phyloP scores from a whole-genome alignment of 2,888 invertebrate species.

The Catonia carolina region DNA sequence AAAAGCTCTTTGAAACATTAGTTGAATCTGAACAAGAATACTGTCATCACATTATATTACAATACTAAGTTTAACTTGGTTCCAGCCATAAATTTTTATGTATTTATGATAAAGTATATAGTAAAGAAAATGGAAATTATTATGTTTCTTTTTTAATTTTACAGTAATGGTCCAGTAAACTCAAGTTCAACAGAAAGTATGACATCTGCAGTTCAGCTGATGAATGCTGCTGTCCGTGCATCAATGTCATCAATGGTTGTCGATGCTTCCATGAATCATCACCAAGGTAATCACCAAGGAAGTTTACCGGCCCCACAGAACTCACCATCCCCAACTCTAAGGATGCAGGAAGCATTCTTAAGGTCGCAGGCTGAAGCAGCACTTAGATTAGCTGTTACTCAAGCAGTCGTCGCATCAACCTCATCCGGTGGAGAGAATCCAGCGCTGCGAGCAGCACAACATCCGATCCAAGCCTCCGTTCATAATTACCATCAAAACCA shows the following conservation, averaged over 20 bases:
- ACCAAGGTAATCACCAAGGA: slow-evolving; percentile 38
- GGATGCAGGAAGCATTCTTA: slow-evolving; percentile 62
- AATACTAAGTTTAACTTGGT: too few relatives aligned
- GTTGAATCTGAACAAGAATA: too few relatives aligned
- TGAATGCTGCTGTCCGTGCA: slow-evolving; percentile 48
- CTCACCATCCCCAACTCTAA: slow-evolving; percentile 41
- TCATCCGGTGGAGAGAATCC: slow-evolving; percentile 29
- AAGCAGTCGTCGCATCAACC: slow-evolving; percentile 49
- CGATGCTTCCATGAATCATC: slow-evolving; percentile 38
- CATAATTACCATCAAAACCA: slow-evolving; percentile 40
- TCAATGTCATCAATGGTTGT: slow-evolving; percentile 46
- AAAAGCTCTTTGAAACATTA: too few relatives aligned
- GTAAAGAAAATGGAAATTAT: too few relatives aligned
- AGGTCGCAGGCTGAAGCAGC: slow-evolving; percentile 77
- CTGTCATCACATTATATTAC: too few relatives aligned
- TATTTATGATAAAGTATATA: too few relatives aligned
- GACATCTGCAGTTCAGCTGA: slow-evolving; percentile 44
- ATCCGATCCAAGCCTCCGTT: slow-evolving; percentile 43
- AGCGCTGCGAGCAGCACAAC: slow-evolving; percentile 35
- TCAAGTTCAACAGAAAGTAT: slow-evolving; percentile 33
- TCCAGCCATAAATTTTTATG: too few relatives aligned
- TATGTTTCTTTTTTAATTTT: slow-evolving; percentile 21
- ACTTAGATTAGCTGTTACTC: slow-evolving; percentile 67
- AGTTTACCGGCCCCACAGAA: slow-evolving; percentile 36
- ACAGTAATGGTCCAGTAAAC: slow-evolving; percentile 34